A percentile compares a stretch with the other conserved stretches of the same genome.
phyloP scores from a whole-genome alignment of 2,888 invertebrate species.

The Drosophila niveifrons region DNA sequence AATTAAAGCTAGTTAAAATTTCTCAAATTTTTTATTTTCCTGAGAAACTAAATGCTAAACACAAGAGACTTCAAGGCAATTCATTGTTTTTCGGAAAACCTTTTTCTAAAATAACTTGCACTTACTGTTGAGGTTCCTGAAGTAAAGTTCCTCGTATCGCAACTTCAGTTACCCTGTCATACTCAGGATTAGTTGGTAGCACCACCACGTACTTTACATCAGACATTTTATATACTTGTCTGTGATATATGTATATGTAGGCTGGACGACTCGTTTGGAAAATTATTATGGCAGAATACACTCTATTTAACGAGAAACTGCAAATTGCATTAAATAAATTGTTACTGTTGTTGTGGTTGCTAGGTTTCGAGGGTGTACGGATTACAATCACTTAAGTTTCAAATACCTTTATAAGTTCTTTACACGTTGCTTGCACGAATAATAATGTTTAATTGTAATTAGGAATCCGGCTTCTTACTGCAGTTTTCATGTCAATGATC shows the following conservation, averaged over 20 bases:
- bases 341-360: slow-evolving; percentile 12
- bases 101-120: slow-evolving; percentile 24
- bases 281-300: slow-evolving; percentile 31
- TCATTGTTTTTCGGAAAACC: slow-evolving; percentile 55
- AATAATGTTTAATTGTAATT: slow-evolving; percentile 54
- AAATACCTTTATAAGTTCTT: slow-evolving; percentile 25
- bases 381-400: slow-evolving; percentile 44
- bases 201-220: slow-evolving; percentile 71
- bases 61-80: not conserved
- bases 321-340: slow-evolving; percentile 37
- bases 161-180: slow-evolving; percentile 73
- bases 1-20: too few species aligned
- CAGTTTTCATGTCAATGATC: slow-evolving; percentile 49
- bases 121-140: slow-evolving; percentile 82
- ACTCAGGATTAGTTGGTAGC: slow-evolving; percentile 69
- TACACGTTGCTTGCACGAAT: slow-evolving; percentile 44
- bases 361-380: slow-evolving; percentile 47
- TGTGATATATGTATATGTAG: not conserved
- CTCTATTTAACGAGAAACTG: slow-evolving; percentile 20
- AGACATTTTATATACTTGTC: slow-evolving; percentile 60
- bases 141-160: slow-evolving; percentile 77
- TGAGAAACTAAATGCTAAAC: not conserved
- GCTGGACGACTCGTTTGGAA: slow-evolving; percentile 21
- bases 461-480: slow-evolving; percentile 24
- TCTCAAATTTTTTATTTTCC: too few species aligned